A percentile compares a stretch with the other conserved stretches of the same genome.
Evolutionary conservation across 2,113 vertebrate genomes (phyloP).

Genomic region (Andinoacara biseriatus): DNA sequence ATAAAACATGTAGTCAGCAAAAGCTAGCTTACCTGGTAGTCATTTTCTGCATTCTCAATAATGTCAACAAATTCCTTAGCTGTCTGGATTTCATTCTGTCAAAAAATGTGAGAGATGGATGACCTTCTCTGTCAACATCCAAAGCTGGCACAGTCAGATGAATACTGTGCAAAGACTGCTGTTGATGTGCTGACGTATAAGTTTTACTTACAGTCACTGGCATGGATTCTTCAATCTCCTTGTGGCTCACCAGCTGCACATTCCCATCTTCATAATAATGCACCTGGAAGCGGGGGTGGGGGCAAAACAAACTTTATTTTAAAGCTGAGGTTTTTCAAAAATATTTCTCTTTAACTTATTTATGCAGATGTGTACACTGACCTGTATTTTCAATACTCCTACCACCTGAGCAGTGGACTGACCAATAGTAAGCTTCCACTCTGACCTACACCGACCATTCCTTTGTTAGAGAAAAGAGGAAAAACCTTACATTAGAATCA

Average conservation of each 20-base stretch:
- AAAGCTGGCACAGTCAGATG: neutral
- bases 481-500: neutral
- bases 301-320: neutral
- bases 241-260: constrained; percentile 98
- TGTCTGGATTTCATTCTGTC: constrained; percentile 91
- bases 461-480: constrained; percentile 72
- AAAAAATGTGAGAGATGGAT: constrained; percentile 3
- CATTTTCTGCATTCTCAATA: constrained; percentile 96
- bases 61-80: constrained; percentile 97
- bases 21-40: constrained; percentile 88
- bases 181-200: neutral
- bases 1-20: neutral
- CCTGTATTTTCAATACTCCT: constrained; percentile 99
- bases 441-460: constrained; percentile 98
- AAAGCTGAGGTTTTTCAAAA: neutral
- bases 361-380: constrained; percentile 43
- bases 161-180: neutral
- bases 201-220: constrained; percentile 89
- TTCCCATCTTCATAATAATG: constrained; percentile 99
- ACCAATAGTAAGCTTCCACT: constrained; percentile 97
- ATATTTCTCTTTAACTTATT: neutral
- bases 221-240: constrained; percentile 95
- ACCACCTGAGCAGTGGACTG: constrained; percentile 94
- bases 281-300: too few species aligned
- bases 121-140: neutral